Evolutionary conservation across 2,797 vertebrate genomes (phyloP).

Genomic region (Propithecus deckenii): DNA sequence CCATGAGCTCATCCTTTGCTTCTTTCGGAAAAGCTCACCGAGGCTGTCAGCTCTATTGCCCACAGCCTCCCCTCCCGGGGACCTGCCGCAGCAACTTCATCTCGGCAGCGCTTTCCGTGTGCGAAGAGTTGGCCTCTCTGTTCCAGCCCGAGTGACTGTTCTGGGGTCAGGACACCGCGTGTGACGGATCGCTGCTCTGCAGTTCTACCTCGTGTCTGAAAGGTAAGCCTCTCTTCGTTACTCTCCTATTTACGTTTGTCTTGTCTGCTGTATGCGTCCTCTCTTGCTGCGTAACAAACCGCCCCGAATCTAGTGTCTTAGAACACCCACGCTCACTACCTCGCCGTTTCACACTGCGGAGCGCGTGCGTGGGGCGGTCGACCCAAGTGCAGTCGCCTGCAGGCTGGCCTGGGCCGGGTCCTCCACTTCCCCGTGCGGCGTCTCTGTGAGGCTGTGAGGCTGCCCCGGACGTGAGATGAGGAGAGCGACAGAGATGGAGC

Average conservation of each 20-base stretch:
- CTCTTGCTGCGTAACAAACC: fast-evolving
- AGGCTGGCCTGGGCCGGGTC: fast-evolving
- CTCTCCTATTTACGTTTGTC: no score
- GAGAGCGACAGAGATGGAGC: fast-evolving
- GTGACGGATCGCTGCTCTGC: fast-evolving
- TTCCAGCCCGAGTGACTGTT: fast-evolving
- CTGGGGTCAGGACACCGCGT: no score
- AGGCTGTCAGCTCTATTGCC: fast-evolving
- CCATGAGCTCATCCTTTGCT: not conserved
- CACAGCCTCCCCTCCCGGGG: not conserved
- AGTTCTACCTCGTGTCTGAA: fast-evolving
- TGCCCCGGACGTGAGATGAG: fast-evolving
- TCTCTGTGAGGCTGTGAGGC: no score
- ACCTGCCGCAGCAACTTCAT: not conserved
- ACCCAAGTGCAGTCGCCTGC: fast-evolving
- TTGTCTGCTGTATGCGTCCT: no score
- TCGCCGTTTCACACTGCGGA: not conserved
- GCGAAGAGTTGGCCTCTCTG: fast-evolving
- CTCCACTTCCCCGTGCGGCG: fast-evolving
- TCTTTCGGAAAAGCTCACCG: fast-evolving
- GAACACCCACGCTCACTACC: not conserved
- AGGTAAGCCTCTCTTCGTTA: fast-evolving
- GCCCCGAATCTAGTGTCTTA: not conserved
- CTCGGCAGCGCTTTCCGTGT: fast-evolving
- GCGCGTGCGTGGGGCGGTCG: no score